These are phyloP conservation scores for Oryzias javanicus DNA, from an alignment of 2,113 vertebrate species.

Conservation along the genomic window DNA sequence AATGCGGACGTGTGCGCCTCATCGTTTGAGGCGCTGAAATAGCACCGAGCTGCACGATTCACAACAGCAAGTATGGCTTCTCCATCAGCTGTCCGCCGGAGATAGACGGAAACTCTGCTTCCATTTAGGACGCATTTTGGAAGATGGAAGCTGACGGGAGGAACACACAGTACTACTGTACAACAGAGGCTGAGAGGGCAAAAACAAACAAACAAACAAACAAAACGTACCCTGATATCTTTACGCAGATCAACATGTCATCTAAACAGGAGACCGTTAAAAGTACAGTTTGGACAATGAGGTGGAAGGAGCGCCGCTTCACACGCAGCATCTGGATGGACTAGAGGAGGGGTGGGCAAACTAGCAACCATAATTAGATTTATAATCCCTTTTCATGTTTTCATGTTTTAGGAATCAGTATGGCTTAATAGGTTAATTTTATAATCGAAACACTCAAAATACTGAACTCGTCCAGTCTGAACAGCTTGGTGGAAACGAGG, in stretches of 20 bases:
- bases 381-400: too few relatives aligned
- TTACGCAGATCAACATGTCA: conserved; percentile 20
- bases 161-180: conserved; percentile 14
- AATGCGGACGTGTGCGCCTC: conserved; percentile 19
- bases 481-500: too few relatives aligned
- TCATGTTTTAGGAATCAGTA: too few relatives aligned
- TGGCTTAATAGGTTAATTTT: too few relatives aligned
- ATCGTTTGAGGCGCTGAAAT: conserved; percentile 16
- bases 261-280: conserved; percentile 3
- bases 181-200: conserved; percentile 15
- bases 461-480: too few relatives aligned
- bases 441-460: too few relatives aligned
- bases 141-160: neutral
- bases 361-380: too few relatives aligned
- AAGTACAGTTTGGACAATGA: conserved; percentile 38
- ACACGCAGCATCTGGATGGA: conserved; percentile 48
- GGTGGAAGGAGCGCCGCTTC: conserved; percentile 37
- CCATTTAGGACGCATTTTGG: too few relatives aligned
- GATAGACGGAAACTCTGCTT: conserved; percentile 1
- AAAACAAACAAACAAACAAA: conserved; percentile 31
- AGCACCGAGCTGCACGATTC: conserved; percentile 28
- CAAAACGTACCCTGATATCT: conserved; percentile 65
- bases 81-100: conserved; percentile 6
- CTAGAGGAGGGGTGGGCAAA: too few relatives aligned
- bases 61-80: conserved; percentile 39